These are phyloP conservation scores for Lottia gigantea DNA, from an alignment of 2,888 invertebrate genomes.

Conservation along the genomic window DNA sequence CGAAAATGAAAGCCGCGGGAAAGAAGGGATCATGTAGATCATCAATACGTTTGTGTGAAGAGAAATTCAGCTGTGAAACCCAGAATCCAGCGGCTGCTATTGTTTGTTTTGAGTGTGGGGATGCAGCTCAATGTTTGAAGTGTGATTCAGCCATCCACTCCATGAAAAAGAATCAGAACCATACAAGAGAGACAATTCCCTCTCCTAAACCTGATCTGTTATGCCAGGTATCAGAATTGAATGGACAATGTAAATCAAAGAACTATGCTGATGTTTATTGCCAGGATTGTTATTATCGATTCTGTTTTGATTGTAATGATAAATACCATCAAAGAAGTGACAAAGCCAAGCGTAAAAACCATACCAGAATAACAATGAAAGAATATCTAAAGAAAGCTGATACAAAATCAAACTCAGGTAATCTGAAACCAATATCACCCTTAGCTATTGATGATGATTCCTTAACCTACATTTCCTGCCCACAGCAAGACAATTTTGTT, in stretches of 20 bases:
- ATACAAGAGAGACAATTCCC: neutral
- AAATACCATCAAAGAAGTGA: slow-evolving; percentile 41
- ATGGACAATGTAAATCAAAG: slow-evolving; percentile 47
- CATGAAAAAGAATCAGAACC: slow-evolving; percentile 35
- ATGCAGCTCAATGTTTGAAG: slow-evolving; percentile 62
- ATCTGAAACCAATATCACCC: slow-evolving; percentile 53
- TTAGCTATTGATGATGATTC: slow-evolving; percentile 47
- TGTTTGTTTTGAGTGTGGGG: slow-evolving; percentile 62
- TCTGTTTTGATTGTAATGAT: slow-evolving; percentile 64
- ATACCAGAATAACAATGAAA: slow-evolving; percentile 35
- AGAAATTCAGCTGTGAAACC: slow-evolving; percentile 59
- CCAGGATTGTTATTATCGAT: slow-evolving; percentile 58
- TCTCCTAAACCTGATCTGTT: neutral
- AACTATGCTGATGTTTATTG: slow-evolving; percentile 67
- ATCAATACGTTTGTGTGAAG: slow-evolving; percentile 58
- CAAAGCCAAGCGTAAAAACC: slow-evolving; percentile 40
- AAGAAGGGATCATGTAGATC: slow-evolving; percentile 32
- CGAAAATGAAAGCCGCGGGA: neutral
- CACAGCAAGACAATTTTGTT: slow-evolving; percentile 38
- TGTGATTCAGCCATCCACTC: slow-evolving; percentile 65
- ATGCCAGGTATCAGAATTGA: slow-evolving; percentile 14
- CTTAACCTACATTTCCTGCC: slow-evolving; percentile 58
- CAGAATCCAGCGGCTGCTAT: slow-evolving; percentile 57
- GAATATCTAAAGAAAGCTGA: slow-evolving; percentile 36
- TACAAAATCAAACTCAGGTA: slow-evolving; percentile 34